Evolutionary conservation across 1,140 invertebrate species (phyloP), one percentile per base, ranked within the genome.

Genomic region (Chrysoperla carnea): DNA sequence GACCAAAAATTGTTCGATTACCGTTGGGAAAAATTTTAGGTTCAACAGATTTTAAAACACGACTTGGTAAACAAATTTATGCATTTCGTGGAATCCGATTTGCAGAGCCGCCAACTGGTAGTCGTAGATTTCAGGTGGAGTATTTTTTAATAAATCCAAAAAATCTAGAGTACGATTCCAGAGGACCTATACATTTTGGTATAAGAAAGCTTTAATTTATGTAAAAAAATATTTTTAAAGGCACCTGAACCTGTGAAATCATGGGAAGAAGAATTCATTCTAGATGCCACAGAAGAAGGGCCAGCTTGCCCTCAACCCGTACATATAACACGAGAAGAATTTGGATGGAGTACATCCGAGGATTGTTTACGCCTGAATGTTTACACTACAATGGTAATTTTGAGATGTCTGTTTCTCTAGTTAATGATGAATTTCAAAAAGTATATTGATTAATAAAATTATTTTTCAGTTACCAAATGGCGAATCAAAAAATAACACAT

Each of bases 331-430:
- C 1, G 27, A 36, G 1, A 29, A 1, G 17, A 23, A n/a, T n/a
- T n/a, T 23, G 17, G 17, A 23, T 23, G 17, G 17, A 2, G 17
- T 3, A 46, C 40, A 9, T 56, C 51, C 29, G 73, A 77, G 54
- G 80, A 85, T 51, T 85, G 82, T 50, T 67, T 86, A 1, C 80
- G 76, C 53, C 58, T 86, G 11, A 84, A 85, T 50, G 70, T 85
- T 1, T 82, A 75, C 51, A 62, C 69, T 13, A 68, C 69, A 43
- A 50, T 54, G 48, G 61, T 62, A 53, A 8, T 23, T 33, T 11
- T 33, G 2, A 33, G 67, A 58, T 8, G 66, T 59, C 29, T 52
- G 48, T 39, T 44, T 52, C 13, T 62, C 59, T 5, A 55, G 54
- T 9, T 36, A 35, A 1, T n/a, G 35, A 4, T 46, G 46, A 35